Evolutionary conservation across 2,113 vertebrate species (phyloP), one percentile per base, ranked within the genome.

Genomic region (Poecilia latipinna): DNA sequence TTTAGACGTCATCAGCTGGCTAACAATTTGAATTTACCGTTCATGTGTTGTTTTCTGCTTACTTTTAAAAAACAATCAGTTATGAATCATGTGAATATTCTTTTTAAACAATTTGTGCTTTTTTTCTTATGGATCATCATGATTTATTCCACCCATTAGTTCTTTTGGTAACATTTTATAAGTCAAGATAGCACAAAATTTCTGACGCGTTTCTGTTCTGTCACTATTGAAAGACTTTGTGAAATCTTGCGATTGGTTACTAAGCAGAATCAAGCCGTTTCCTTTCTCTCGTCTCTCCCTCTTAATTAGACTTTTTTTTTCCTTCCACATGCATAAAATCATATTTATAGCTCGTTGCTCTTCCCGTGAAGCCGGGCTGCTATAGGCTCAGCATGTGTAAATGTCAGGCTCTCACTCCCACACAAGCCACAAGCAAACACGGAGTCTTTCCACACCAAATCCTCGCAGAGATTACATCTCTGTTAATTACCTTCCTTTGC

Each of bases 401-500:
- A 75, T 82, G 74, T 72, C 8, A 26, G 63, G 80, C 70, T 72
- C 37, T 32, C 79, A 70, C 67, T 57, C 74, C 28, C 62, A 79
- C 68, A 61, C 79, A 79, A 57, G 70, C 77, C 88, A 90, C 78
- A 62, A 66, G 74, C 64, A 74, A 69, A 81, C 73, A 79, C 35
- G 28, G 70, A 77, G 74, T 77, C 80, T 74, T 69, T 74, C 82
- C 78, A 75, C 73, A 81, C 65, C 60, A 84, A 77, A 80, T 85
- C 82, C 81, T 77, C 62, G 73, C 71, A 65, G 78, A 86, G 89
- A 90, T 90, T 88, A 88, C 80, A 75, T 86, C 84, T 87, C 82
- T 75, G 87, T 91, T 60, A 93, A 93, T 93, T 91, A 92, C 89
- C 88, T 85, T 89, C 88, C 88, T 51, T 29, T 37, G 62, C 57